Evolutionary conservation across 2,113 vertebrate species (phyloP).

Genomic region (Cebidichthys violaceus): DNA sequence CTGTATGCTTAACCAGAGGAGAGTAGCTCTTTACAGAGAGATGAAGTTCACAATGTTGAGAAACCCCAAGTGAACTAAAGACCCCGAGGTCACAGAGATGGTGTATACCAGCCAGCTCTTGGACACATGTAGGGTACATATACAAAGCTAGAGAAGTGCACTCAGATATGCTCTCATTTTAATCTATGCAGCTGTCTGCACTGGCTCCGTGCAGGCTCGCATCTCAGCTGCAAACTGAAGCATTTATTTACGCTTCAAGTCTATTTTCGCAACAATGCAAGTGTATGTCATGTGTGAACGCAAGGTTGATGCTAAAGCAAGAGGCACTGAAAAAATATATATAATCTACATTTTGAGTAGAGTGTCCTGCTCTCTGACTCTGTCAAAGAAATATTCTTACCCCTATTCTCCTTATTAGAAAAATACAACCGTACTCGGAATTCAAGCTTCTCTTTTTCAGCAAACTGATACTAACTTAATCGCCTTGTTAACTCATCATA

Average conservation of each 20-base stretch:
- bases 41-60: background rate
- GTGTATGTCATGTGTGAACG: background rate
- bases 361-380: background rate
- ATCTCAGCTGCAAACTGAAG: background rate
- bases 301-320: background rate
- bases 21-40: background rate
- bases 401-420: background rate
- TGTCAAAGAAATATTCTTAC: background rate
- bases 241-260: background rate
- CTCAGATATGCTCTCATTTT: background rate
- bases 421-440: background rate
- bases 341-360: background rate
- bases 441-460: background rate
- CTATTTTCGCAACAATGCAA: background rate
- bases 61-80: conserved; percentile 12
- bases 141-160: conserved; percentile 4
- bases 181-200: background rate
- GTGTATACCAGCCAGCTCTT: background rate
- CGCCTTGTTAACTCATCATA: background rate
- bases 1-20: background rate
- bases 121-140: background rate
- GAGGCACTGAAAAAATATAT: background rate
- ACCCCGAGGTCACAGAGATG: conserved; percentile 33
- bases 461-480: background rate
- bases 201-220: background rate